Evolutionary conservation across 2,797 vertebrate species (phyloP), one percentile per base, ranked within the genome.

Genomic region (Sparus aurata): DNA sequence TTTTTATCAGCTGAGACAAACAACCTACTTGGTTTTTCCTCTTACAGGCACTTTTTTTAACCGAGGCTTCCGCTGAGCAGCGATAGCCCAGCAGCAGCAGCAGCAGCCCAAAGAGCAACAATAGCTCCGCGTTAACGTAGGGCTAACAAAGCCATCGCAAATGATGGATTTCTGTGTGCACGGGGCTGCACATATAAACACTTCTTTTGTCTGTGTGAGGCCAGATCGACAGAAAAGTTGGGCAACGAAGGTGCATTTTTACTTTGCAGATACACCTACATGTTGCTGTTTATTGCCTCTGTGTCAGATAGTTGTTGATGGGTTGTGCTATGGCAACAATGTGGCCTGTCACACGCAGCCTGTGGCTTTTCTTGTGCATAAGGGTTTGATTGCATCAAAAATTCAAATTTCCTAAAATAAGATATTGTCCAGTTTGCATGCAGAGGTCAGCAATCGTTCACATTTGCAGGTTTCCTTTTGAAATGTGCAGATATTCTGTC

Each of bases 121-220:
- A 89, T 92, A 92, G 93, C 90, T 87, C 74, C 81, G 77, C 61
- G 81, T 89, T 81, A 79, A 89, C 82, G 77, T 64, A 62, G 77
- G 75, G 90, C 93, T 91, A 93, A 94, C 92, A 93, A 94, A 92
- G 93, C 92, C 86, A 34, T 63, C n/a, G 66, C 70, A 75, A 86
- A 83, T 68, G 61, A 89, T 85, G 60, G 83, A 64, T 89, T 87
- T 87, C 25, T 73, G 38, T 61, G 73, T 53, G 53, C 53, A 60
- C 49, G 30, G 30, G 34, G n/a, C 30, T 69, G 30, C 22, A 49
- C 13, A 45, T 41, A 17, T 22, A 4, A 41, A 5, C 12, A 15
- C 8, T 38, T 59, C 0, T 66, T 53, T 38, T 5, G 11, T 65
- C 55, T 55, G 45, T 12, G 5, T 22, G 38, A 23, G 46, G 6